Evolutionary conservation across 2,888 invertebrate species (phyloP).

Genomic region (Eubasilissa splendida): DNA sequence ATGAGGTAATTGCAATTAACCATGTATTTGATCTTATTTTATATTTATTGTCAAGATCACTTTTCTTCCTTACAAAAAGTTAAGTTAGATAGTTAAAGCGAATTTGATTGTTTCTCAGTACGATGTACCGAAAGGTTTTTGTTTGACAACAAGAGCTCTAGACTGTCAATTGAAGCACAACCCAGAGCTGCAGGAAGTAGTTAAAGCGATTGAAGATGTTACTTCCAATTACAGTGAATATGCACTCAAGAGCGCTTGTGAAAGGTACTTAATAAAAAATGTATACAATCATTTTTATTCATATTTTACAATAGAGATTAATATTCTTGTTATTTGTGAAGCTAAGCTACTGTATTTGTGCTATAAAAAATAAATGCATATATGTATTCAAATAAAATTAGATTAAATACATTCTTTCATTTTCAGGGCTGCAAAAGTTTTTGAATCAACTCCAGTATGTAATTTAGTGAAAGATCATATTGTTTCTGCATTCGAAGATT

Average conservation of each 20-base stretch:
- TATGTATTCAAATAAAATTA: neutral
- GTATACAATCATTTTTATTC: neutral
- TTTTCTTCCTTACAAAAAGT: no score
- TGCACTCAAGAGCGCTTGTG: constrained; percentile 71
- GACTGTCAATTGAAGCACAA: constrained; percentile 72
- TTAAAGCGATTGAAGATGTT: constrained; percentile 71
- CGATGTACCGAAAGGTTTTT: constrained; percentile 80
- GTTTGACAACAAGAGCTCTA: constrained; percentile 78
- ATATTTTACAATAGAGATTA: neutral
- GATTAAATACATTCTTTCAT: constrained; percentile 1
- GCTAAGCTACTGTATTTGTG: no score
- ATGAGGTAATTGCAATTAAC: constrained; percentile 64
- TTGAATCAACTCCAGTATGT: constrained; percentile 65
- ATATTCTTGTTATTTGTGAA: no score
- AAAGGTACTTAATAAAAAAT: constrained; percentile 62
- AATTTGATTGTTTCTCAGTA: constrained; percentile 63
- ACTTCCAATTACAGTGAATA: constrained; percentile 69
- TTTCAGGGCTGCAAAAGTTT: constrained; percentile 68
- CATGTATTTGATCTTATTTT: neutral
- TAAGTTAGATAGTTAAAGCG: no score
- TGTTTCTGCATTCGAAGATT: constrained; percentile 62
- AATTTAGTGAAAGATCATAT: constrained; percentile 65
- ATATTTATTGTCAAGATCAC: no score
- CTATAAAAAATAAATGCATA: no score
- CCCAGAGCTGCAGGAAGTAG: constrained; percentile 66